Percentiles rank a stretch among this genome's conserved stretches.
phyloP scores from a whole-genome alignment of 2,797 vertebrate species.

The Parauchenoglanis punctatus region DNA sequence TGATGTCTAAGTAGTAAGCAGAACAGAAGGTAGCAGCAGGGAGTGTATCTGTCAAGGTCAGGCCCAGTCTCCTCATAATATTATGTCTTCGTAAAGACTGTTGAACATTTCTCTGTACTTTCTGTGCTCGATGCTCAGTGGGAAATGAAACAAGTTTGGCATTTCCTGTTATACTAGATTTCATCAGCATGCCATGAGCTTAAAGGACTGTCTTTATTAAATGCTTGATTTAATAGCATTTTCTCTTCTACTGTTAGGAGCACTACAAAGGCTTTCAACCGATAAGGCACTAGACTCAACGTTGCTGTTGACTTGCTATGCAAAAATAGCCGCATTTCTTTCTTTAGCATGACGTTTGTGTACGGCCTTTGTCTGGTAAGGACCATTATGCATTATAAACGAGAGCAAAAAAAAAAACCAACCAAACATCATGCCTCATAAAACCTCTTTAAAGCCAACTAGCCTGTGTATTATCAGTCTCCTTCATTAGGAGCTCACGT shows the following conservation, averaged over 20 bases:
- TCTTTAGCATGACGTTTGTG: constrained; percentile 31
- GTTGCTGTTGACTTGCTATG: constrained; percentile 54
- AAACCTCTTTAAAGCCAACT: constrained; percentile 24
- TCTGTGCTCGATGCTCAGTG: constrained; percentile 14
- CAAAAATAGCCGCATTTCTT: constrained; percentile 51
- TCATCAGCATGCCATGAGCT: constrained; percentile 10
- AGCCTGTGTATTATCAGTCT: constrained; percentile 24
- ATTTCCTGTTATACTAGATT: not conserved
- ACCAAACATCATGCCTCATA: constrained; percentile 21
- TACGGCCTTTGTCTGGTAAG: constrained; percentile 18
- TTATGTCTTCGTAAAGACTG: not conserved
- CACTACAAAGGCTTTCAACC: constrained; percentile 33
- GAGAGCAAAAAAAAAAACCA: constrained; percentile 25
- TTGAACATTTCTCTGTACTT: constrained; percentile 25
- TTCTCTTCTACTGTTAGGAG: constrained; percentile 11
- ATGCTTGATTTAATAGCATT: constrained; percentile 15
- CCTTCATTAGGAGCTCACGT: constrained; percentile 8
- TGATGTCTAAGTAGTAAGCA: constrained; percentile 8
- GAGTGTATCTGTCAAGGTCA: not conserved
- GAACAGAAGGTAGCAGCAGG: constrained; percentile 18
- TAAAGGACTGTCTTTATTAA: constrained; percentile 20
- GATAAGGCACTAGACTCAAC: constrained; percentile 39
- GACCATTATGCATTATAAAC: constrained; percentile 51
- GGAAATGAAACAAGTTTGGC: constrained; percentile 21
- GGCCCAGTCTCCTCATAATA: not conserved